Percentiles rank a stretch among this genome's conserved stretches.
Conservation (phyloP, 2,888 invertebrate species). For the Lepidochrysops patricia region DNA sequence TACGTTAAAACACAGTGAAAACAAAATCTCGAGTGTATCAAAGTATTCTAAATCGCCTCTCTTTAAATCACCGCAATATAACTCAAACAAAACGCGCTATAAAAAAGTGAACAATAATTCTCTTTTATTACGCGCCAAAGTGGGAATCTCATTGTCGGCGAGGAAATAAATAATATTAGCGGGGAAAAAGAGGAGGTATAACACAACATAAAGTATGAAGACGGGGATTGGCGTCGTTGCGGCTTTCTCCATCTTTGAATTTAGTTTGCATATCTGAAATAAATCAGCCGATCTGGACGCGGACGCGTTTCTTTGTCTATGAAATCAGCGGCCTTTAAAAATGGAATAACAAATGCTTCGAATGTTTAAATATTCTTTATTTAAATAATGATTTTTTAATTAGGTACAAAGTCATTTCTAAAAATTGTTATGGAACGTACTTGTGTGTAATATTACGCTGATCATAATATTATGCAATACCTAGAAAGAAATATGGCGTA, state of each 20-base stretch:
- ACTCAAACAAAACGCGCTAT: slow-evolving; percentile 64
- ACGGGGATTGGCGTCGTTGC: slow-evolving; percentile 72
- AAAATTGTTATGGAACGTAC: neutral
- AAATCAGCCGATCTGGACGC: slow-evolving; percentile 72
- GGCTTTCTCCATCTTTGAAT: slow-evolving; percentile 71
- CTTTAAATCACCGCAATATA: slow-evolving; percentile 59
- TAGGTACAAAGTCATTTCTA: neutral
- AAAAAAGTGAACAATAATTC: slow-evolving; percentile 74
- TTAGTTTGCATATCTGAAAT: slow-evolving; percentile 74
- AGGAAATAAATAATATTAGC: slow-evolving; percentile 71
- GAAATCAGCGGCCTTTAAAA: slow-evolving; percentile 15
- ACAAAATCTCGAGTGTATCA: slow-evolving; percentile 23
- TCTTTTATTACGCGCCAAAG: slow-evolving; percentile 72
- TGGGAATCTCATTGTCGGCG: slow-evolving; percentile 73
- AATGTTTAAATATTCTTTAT: neutral
- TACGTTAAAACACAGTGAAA: neutral
- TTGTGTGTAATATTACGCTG: too few species aligned
- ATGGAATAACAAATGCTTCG: neutral
- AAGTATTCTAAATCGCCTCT: slow-evolving; percentile 38
- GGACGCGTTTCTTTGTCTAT: slow-evolving; percentile 61
- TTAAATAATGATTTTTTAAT: neutral
- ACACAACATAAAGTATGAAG: slow-evolving; percentile 75
- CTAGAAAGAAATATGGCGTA: too few species aligned
- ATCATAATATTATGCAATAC: too few species aligned
- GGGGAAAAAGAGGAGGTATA: slow-evolving; percentile 71